Conservation (phyloP, 1,140 invertebrate genomes). For the Neodiprion pinetum region DNA sequence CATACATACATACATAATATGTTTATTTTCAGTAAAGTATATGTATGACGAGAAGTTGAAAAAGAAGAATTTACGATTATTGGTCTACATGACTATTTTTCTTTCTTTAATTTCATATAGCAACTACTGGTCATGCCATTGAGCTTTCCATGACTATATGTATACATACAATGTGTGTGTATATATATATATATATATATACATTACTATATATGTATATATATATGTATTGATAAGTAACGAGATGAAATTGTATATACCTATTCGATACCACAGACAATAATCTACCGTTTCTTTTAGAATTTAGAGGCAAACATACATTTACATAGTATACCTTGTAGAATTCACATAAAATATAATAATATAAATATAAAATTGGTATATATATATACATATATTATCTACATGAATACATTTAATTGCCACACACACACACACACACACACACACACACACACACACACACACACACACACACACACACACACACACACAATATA, state of each 20-base stretch:
- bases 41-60: background rate
- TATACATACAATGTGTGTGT: background rate
- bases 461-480: constrained; percentile 13
- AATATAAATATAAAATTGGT: constrained; percentile 33
- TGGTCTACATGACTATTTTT: constrained; percentile 19
- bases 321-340: constrained; percentile 39
- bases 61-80: background rate
- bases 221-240: constrained; percentile 32
- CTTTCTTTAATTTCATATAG: constrained; percentile 34
- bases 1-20: background rate
- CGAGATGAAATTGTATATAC: constrained; percentile 37
- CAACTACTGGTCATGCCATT: constrained; percentile 52
- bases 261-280: constrained; percentile 58
- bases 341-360: constrained; percentile 37
- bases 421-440: constrained; percentile 13
- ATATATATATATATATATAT: constrained; percentile 29
- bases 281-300: constrained; percentile 59
- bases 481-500: constrained; percentile 15
- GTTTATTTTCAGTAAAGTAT: background rate
- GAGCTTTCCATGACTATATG: constrained; percentile 57
- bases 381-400: constrained; percentile 34
- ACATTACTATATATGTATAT: constrained; percentile 8
- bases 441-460: constrained; percentile 10
- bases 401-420: constrained; percentile 26
- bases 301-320: constrained; percentile 40